These are phyloP conservation scores for Poeciliopsis infans DNA, from an alignment of 2,797 vertebrate species.

Conservation along the genomic window DNA sequence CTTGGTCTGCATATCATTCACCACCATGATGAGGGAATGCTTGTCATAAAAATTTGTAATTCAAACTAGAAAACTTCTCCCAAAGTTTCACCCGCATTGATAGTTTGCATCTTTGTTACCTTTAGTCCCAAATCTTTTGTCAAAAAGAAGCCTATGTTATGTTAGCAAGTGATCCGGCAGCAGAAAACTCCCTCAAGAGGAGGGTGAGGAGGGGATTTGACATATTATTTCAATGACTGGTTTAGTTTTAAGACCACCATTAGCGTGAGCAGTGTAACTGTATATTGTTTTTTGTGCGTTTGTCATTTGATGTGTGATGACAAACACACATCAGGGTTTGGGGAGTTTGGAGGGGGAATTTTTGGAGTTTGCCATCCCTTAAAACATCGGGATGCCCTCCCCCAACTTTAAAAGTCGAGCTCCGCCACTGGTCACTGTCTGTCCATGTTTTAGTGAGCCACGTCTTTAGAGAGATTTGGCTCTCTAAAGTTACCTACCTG, in stretches of 20 bases:
- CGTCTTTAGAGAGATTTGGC: neutral
- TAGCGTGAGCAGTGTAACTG: too few relatives aligned
- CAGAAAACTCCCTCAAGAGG: neutral
- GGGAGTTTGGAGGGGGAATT: too few relatives aligned
- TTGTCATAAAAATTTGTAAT: neutral
- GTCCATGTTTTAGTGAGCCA: neutral
- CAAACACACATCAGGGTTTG: too few relatives aligned
- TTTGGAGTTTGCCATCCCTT: too few relatives aligned
- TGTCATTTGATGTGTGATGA: too few relatives aligned
- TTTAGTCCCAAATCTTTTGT: neutral
- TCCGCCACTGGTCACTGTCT: too few relatives aligned
- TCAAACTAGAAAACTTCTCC: neutral
- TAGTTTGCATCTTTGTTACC: neutral
- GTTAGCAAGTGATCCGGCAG: neutral
- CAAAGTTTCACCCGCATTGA: neutral
- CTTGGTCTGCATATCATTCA: neutral
- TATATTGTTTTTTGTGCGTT: too few relatives aligned
- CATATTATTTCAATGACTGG: too few relatives aligned
- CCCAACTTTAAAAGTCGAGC: too few relatives aligned
- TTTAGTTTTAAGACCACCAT: too few relatives aligned
- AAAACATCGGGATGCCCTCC: too few relatives aligned
- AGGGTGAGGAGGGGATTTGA: too few relatives aligned
- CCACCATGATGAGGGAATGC: neutral
- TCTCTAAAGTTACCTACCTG: neutral
- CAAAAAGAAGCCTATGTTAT: neutral